Evolutionary conservation across 2,888 invertebrate genomes (phyloP), one percentile per base, ranked within the genome.

Genomic region (Spodoptera exigua): DNA sequence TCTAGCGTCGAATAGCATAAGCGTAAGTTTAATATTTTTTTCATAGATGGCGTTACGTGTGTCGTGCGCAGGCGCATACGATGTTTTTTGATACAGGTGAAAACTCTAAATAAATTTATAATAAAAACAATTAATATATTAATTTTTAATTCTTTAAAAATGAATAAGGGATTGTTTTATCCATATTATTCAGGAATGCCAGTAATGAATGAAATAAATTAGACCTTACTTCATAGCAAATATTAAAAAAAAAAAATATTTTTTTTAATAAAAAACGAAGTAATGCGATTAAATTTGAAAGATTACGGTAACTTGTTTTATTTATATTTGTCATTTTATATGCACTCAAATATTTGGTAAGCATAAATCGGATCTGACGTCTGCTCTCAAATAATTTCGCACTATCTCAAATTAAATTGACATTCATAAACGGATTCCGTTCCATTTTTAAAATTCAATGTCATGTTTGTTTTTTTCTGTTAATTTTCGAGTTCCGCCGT

Each of bases 401-500:
- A 74, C 21, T 53, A 64, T 57, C 76, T 77, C 82, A 85, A 84
- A 84, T 74, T 70, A 79, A 84, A 81, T 86, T 84, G 83, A 82
- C 80, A 81, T 75, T 77, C 78, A 82, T 83, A 79, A 82, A 79
- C 78, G 71, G 81, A 87, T 82, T 87, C 83, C 82, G 80, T 86
- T 89, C 84, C 87, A 84, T 89, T 88, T 89, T 87, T 82, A 83
- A 85, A 84, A 78, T 65, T 67, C 78, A 84, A 88, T 87, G 85
- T 85, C 86, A 62, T 89, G 88, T 91, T 89, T 89, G 81, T 88
- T 87, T 90, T 65, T 92, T 91, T 73, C 16, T 74, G 74, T 83
- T 87, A 85, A 89, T 87, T 87, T 86, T 82, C 80, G 76, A 85
- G 91, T 89, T 91, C 89, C 89, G 87, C 86, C 80, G 74, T 64